Conservation (phyloP, 1,140 invertebrate species). For the Hydropsyche tenuis region DNA sequence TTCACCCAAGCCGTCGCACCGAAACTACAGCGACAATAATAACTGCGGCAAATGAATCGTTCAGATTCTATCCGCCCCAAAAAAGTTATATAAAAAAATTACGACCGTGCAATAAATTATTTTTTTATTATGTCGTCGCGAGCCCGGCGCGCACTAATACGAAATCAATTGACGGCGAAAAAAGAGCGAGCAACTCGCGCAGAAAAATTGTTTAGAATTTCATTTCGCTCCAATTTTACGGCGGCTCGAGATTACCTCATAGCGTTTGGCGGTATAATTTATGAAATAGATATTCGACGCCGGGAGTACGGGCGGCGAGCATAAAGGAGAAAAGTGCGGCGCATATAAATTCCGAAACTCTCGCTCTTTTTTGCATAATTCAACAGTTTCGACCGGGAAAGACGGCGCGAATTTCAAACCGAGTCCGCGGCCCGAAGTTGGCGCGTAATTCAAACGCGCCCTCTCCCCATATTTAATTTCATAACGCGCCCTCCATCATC, state of each 20-base stretch:
- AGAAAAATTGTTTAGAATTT: conserved; percentile 31
- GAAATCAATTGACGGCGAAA: conserved; percentile 16
- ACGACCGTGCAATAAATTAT: no score
- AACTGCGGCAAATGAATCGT: no score
- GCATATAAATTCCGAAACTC: conserved; percentile 44
- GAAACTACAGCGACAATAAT: no score
- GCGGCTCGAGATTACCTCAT: conserved; percentile 26
- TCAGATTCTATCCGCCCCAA: no score
- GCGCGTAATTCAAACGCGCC: conserved; percentile 33
- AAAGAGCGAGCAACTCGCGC: background rate
- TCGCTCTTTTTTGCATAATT: conserved; percentile 48
- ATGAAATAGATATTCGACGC: conserved; percentile 40
- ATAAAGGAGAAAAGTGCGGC: conserved; percentile 10
- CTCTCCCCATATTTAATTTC: conserved; percentile 45
- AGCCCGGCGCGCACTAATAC: background rate
- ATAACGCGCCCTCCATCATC: conserved; percentile 39
- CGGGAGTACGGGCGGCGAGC: background rate
- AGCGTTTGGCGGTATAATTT: conserved; percentile 34
- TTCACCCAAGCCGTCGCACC: no score
- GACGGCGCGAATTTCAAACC: conserved; percentile 41
- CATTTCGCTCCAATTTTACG: conserved; percentile 27
- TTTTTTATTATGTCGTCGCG: no score
- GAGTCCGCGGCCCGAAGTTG: conserved; percentile 36
- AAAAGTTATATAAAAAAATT: no score
- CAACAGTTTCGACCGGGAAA: conserved; percentile 44